Percentiles rank a stretch among this genome's conserved stretches.
phyloP scores from a whole-genome alignment of 2,113 vertebrate genomes.

The Pyxicephalus adspersus region DNA sequence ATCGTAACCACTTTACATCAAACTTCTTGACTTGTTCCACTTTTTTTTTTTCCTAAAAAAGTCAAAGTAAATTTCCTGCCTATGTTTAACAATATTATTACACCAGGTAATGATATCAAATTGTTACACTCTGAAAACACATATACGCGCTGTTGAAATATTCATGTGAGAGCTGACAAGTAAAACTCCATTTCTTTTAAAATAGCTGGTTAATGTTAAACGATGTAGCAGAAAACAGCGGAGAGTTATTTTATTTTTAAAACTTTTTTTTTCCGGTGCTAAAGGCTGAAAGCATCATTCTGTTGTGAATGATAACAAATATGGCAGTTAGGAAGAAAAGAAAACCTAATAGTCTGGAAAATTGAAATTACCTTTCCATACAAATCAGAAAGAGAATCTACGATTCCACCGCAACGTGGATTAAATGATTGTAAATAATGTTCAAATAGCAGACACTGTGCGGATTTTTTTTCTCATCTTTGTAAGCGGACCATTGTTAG shows the following conservation, averaged over 20 bases:
- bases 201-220: conserved; percentile 27
- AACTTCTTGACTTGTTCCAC: background rate
- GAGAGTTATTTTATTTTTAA: background rate
- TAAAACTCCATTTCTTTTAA: conserved; percentile 12
- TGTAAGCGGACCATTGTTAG: background rate
- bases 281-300: background rate
- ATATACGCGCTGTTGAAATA: conserved; percentile 16
- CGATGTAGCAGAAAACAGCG: background rate
- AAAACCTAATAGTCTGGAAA: conserved; percentile 52
- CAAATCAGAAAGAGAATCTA: conserved; percentile 5
- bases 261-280: background rate
- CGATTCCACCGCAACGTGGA: background rate
- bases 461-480: background rate
- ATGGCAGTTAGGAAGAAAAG: conserved; percentile 21
- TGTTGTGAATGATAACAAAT: conserved; percentile 28
- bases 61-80: background rate
- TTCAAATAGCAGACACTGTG: conserved; percentile 6
- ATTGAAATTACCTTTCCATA: conserved; percentile 38
- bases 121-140: conserved; percentile 11
- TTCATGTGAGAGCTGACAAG: conserved; percentile 19
- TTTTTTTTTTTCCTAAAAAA: background rate
- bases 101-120: conserved; percentile 10
- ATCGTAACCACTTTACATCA: background rate
- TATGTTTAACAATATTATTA: background rate
- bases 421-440: conserved; percentile 35